phyloP scores from a whole-genome alignment of 1,140 invertebrate species.

The Goniozus legneri region DNA sequence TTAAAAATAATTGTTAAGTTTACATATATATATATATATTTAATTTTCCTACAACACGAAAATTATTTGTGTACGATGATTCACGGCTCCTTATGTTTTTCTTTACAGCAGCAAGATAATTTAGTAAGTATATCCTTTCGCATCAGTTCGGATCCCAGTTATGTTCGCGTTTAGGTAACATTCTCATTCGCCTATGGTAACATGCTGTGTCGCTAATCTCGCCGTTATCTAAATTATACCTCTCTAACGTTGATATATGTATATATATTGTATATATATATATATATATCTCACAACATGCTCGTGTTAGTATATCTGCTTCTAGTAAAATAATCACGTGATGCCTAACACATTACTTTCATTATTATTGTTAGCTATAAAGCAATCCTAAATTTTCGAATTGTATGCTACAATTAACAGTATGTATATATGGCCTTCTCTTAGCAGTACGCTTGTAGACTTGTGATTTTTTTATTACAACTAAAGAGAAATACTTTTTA shows the following conservation, averaged over 20 bases:
- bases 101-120: constrained; percentile 70
- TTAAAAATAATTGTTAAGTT: too few relatives aligned
- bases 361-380: too few relatives aligned
- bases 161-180: constrained; percentile 19
- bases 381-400: too few relatives aligned
- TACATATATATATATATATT: constrained; percentile 6
- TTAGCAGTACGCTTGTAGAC: constrained; percentile 29
- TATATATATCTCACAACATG: too few relatives aligned
- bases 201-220: background rate
- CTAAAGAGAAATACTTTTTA: too few relatives aligned
- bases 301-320: too few relatives aligned
- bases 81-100: constrained; percentile 40
- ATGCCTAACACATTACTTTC: too few relatives aligned
- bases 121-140: constrained; percentile 63
- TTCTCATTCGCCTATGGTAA: constrained; percentile 11
- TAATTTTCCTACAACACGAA: background rate
- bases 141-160: constrained; percentile 19
- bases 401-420: constrained; percentile 12
- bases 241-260: background rate
- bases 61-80: constrained; percentile 2
- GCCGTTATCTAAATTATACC: background rate
- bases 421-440: constrained; percentile 36
- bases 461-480: background rate
- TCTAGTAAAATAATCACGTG: too few relatives aligned
- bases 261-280: too few relatives aligned